Evolutionary conservation across 2,888 invertebrate species (phyloP).

Genomic region (Brachyptera risi): DNA sequence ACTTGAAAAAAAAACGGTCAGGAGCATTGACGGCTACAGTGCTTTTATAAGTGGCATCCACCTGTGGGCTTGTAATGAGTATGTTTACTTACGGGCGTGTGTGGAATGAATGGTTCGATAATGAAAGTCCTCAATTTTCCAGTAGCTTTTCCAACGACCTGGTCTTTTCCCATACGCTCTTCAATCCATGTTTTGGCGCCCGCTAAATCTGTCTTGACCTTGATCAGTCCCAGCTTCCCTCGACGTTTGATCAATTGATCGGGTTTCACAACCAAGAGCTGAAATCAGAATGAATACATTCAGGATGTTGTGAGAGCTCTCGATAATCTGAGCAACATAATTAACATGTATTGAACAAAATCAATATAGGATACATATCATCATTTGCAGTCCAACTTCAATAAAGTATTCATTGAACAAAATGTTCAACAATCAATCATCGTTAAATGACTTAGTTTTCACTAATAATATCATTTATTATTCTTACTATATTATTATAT

Average conservation of each 20-base stretch:
- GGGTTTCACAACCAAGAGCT: constrained; percentile 96
- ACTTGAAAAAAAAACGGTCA: neutral
- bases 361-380: too few relatives aligned
- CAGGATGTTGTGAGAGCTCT: too few relatives aligned
- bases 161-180: constrained; percentile 79
- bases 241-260: constrained; percentile 98
- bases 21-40: too few relatives aligned
- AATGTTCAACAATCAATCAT: too few relatives aligned
- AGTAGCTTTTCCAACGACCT: constrained; percentile 78
- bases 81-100: constrained; percentile 64
- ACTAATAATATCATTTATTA: too few relatives aligned
- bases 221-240: constrained; percentile 94
- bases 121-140: constrained; percentile 93
- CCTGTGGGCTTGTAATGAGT: neutral
- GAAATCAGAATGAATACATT: constrained; percentile 40
- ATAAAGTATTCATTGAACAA: too few relatives aligned
- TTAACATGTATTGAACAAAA: too few relatives aligned
- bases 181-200: constrained; percentile 82
- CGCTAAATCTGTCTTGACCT: constrained; percentile 80
- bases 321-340: too few relatives aligned
- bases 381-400: too few relatives aligned
- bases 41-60: neutral
- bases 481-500: too few relatives aligned
- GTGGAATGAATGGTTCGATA: constrained; percentile 93
- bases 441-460: too few relatives aligned